These are phyloP conservation scores for Pagetopsis macropterus DNA, from an alignment of 2,797 vertebrate genomes.

Conservation along the genomic window DNA sequence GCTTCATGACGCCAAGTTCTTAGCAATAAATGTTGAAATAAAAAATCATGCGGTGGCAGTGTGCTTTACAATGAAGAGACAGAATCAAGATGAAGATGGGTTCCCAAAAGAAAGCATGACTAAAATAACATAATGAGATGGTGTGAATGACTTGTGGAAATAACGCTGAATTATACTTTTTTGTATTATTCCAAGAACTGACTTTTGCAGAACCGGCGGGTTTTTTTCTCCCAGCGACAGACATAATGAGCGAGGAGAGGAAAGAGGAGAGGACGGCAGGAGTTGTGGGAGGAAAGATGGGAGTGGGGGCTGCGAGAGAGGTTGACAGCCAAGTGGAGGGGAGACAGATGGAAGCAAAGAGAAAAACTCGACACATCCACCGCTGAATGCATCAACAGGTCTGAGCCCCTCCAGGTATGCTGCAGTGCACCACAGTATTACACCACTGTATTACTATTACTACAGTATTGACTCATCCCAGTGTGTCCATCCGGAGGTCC, in stretches of 20 bases:
- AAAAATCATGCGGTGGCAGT: conserved; percentile 6
- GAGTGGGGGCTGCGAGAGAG: conserved; percentile 47
- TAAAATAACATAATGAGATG: conserved; percentile 32
- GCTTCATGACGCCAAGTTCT: neutral
- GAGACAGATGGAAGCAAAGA: conserved; percentile 70
- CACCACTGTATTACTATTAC: neutral
- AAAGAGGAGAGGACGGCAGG: conserved; percentile 42
- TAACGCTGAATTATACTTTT: neutral
- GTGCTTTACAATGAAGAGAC: neutral
- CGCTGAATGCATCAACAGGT: conserved; percentile 75
- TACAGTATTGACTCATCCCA: conserved; percentile 63
- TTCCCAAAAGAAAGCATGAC: conserved; percentile 12
- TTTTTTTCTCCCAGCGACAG: conserved; percentile 36
- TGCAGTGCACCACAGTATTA: conserved; percentile 67
- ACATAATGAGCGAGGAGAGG: conserved; percentile 43
- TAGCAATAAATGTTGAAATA: neutral
- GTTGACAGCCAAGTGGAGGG: conserved; percentile 65
- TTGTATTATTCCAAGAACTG: conserved; percentile 31
- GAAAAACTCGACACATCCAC: conserved; percentile 61
- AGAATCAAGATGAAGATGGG: neutral
- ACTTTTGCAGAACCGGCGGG: conserved; percentile 46
- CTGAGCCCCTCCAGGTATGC: conserved; percentile 69
- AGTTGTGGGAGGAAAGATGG: conserved; percentile 71
- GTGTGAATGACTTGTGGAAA: conserved; percentile 35
- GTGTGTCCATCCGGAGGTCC: conserved; percentile 45